Percentiles rank a stretch among this genome's conserved stretches.
phyloP scores from a whole-genome alignment of 2,888 invertebrate species.

The Eretmocerus hayati region DNA sequence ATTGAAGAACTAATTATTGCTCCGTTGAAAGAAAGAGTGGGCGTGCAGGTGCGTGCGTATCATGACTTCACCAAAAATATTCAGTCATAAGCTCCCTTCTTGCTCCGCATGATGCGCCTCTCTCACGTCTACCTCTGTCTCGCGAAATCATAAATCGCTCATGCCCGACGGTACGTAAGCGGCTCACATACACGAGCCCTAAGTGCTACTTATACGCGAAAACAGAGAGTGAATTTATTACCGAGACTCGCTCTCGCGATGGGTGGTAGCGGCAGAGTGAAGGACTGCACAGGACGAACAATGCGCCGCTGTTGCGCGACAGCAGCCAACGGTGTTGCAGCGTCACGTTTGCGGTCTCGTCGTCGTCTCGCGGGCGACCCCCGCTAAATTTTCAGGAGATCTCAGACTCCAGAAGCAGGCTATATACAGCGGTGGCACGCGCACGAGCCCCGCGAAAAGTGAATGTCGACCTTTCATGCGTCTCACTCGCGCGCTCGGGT shows the following conservation, averaged over 20 bases:
- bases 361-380: background rate
- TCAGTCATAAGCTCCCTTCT: too few species aligned
- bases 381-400: background rate
- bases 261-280: too few species aligned
- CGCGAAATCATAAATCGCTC: background rate
- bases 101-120: background rate
- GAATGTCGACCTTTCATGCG: background rate
- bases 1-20: too few species aligned
- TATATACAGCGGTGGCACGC: too few species aligned
- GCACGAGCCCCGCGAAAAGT: too few species aligned
- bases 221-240: background rate
- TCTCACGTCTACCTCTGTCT: background rate
- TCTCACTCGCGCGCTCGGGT: too few species aligned
- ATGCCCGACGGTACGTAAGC: background rate
- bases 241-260: background rate
- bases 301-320: background rate
- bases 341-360: background rate
- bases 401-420: too few species aligned
- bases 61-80: too few species aligned
- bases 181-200: background rate
- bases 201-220: background rate
- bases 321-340: background rate
- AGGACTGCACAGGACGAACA: too few species aligned
- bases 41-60: too few species aligned
- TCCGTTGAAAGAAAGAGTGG: too few species aligned